Evolutionary conservation across 64 coral and sea anemone genomes (phyloP), one percentile per base, ranked within the genome.

Genomic region (Acropora yongei): DNA sequence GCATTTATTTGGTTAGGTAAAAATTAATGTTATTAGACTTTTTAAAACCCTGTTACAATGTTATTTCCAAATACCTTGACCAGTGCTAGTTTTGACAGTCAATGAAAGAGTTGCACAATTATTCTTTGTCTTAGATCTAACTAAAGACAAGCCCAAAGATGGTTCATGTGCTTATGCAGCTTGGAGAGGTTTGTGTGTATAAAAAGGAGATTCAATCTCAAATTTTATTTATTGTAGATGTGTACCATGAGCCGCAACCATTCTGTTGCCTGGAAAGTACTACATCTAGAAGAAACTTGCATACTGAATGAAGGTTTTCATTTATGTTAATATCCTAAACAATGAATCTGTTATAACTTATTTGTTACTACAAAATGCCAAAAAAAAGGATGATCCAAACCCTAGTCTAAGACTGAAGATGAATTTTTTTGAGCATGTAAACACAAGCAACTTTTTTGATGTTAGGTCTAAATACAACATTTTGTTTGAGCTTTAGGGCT

Each of bases 391-490:
- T 44, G 44, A 75, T 75, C 19, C 30, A 75, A 75, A 75, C 73
- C 73, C 73, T 75, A 75, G 73, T 75, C 42, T 43, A 75, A 75
- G 73, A 75, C 44, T 75, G 73, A 75, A 75, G 73, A 75, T 75
- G 11, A 75, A 75, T 30, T 75, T 45, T 75, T 42, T 75, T 41
- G 73, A 75, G 73, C 1, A 3, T 75, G 73, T 75, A 75, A 75
- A 75, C 73, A 63, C 58, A 63, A 63, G 58, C 58, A 63, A 75
- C 44, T 75, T 44, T 75, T 76, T 76, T 76, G 9, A 41, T 76
- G 74, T 76, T 76, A 76, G 39, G 74, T 76, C 44, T 76, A 43
- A 76, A 76, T 76, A 8, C 44, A 78, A 47, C 44, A 63, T 14
- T 63, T 63, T 63, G 60, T 63, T 63, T 63, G 60, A 13, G 60